A percentile compares a stretch with the other conserved stretches of the same genome.
Evolutionary conservation across 1,140 invertebrate genomes (phyloP).

Genomic region (Pseudomyrmex dendroicus): DNA sequence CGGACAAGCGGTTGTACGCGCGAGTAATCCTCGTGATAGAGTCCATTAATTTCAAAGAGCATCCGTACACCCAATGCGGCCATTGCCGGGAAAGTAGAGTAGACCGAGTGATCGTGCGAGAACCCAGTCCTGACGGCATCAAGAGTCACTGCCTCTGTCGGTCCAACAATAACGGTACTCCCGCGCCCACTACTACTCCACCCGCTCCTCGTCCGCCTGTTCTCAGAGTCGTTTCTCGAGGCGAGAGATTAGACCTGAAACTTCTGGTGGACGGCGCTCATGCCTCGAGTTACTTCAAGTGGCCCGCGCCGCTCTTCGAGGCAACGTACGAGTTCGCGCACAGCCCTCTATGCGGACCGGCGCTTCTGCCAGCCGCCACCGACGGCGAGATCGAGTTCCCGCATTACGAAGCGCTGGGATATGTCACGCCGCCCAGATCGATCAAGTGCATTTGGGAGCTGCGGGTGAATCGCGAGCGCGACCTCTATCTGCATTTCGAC

Average conservation of each 20-base stretch:
- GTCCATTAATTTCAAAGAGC: constrained; percentile 90
- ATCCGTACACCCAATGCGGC: constrained; percentile 91
- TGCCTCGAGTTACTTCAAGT: constrained; percentile 94
- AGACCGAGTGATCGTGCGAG: constrained; percentile 86
- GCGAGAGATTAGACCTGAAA: constrained; percentile 91
- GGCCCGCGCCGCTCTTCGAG: constrained; percentile 91
- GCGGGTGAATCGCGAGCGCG: constrained; percentile 91
- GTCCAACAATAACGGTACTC: constrained; percentile 83
- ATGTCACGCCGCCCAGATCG: constrained; percentile 89
- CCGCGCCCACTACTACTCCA: constrained; percentile 59
- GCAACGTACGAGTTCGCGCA: constrained; percentile 95
- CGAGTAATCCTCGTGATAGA: constrained; percentile 91
- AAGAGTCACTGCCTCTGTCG: constrained; percentile 86
- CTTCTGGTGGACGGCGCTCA: constrained; percentile 92
- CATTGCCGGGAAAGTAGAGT: constrained; percentile 94
- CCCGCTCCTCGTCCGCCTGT: constrained; percentile 28
- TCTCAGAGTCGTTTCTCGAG: constrained; percentile 89
- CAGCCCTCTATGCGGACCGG: constrained; percentile 93
- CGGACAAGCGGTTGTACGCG: constrained; percentile 91
- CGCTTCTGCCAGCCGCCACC: constrained; percentile 90
- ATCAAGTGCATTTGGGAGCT: constrained; percentile 96
- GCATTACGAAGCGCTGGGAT: constrained; percentile 92
- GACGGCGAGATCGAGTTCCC: constrained; percentile 95
- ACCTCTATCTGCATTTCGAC: constrained; percentile 94
- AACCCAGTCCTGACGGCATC: constrained; percentile 85